Conservation (phyloP, 2,113 vertebrate species). For the Climacteris rufus region DNA sequence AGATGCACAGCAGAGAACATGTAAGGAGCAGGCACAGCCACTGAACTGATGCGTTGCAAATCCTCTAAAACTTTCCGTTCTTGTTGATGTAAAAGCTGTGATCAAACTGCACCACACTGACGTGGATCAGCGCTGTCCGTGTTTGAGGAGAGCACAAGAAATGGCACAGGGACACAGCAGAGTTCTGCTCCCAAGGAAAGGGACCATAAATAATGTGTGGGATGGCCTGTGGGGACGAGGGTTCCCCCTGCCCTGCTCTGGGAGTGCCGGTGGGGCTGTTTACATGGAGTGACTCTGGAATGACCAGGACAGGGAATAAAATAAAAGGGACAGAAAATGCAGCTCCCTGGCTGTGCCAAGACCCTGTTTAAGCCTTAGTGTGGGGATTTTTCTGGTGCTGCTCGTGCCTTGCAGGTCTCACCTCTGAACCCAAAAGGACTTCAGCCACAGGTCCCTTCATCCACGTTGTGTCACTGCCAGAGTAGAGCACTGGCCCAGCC, state of each 20-base stretch:
- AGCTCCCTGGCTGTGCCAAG: neutral
- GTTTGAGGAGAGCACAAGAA: neutral
- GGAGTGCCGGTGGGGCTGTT: neutral
- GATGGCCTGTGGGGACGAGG: rapidly evolving
- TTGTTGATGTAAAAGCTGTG: neutral
- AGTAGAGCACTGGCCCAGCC: neutral
- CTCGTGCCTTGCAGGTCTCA: neutral
- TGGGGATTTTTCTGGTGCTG: neutral
- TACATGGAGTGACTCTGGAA: rapidly evolving
- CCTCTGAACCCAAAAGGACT: neutral
- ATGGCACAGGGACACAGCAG: neutral
- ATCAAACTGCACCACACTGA: neutral
- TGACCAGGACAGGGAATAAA: neutral
- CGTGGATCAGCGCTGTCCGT: rapidly evolving
- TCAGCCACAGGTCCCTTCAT: neutral
- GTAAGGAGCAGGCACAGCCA: neutral
- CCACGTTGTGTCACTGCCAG: neutral
- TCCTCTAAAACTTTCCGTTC: neutral
- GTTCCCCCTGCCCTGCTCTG: too few species aligned
- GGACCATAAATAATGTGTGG: rapidly evolving
- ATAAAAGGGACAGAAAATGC: neutral
- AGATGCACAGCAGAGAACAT: neutral
- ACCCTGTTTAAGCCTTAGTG: rapidly evolving
- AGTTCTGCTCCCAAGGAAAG: neutral
- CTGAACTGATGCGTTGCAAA: neutral